phyloP scores from a whole-genome alignment of 1,140 invertebrate species.

The Penaeus chinensis region DNA sequence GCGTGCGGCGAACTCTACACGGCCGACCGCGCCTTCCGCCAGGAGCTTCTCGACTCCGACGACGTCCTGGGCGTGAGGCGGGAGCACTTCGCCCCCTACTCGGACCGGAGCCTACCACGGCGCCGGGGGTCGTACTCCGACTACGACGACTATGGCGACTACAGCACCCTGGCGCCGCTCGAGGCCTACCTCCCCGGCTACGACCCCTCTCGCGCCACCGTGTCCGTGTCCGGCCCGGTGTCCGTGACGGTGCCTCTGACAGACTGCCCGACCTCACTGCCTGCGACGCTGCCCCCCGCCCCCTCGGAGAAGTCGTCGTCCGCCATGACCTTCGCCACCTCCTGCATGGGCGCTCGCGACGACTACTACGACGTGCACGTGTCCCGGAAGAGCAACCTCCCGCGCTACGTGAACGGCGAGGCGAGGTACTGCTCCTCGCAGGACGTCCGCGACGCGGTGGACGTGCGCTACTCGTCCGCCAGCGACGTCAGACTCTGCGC shows the following conservation, averaged over 20 bases:
- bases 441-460: constrained; percentile 27
- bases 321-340: background rate
- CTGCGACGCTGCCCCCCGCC: background rate
- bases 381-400: constrained; percentile 31
- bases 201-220: constrained; percentile 36
- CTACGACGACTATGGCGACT: constrained; percentile 50
- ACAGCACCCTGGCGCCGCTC: constrained; percentile 37
- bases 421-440: constrained; percentile 57
- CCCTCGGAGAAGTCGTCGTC: background rate
- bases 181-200: constrained; percentile 51
- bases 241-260: constrained; percentile 40
- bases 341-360: background rate
- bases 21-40: constrained; percentile 76
- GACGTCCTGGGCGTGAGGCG: constrained; percentile 35
- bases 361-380: constrained; percentile 12
- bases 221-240: constrained; percentile 48
- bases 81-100: constrained; percentile 7
- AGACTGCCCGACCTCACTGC: constrained; percentile 12
- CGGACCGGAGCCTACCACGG: constrained; percentile 35
- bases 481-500: constrained; percentile 45
- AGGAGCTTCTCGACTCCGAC: constrained; percentile 71
- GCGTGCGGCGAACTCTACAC: constrained; percentile 83
- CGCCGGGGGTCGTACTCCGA: constrained; percentile 46
- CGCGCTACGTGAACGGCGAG: constrained; percentile 60
- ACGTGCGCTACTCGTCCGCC: constrained; percentile 37